These are phyloP conservation scores for Venturia canescens DNA, from an alignment of 1,140 invertebrate species.

Conservation along the genomic window DNA sequence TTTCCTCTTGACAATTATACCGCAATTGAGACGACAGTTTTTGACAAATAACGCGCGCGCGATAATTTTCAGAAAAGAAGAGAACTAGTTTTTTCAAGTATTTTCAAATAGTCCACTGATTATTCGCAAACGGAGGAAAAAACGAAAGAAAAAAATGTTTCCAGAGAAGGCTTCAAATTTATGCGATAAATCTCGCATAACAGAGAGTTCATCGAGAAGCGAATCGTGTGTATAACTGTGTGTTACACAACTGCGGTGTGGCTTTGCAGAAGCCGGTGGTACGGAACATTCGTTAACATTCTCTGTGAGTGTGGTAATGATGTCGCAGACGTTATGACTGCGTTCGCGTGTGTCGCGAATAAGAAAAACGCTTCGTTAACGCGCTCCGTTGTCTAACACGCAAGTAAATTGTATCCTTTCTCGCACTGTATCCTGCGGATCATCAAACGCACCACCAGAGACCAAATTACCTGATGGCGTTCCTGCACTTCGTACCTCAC, in stretches of 20 bases:
- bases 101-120: too few relatives aligned
- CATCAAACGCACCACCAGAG: background rate
- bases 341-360: background rate
- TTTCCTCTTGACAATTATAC: too few relatives aligned
- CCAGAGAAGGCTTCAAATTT: background rate
- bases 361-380: conserved; percentile 51
- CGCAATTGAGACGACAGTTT: too few relatives aligned
- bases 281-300: conserved; percentile 72
- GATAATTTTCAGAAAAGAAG: too few relatives aligned
- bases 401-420: conserved; percentile 7
- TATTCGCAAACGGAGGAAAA: too few relatives aligned
- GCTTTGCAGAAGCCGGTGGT: conserved; percentile 46
- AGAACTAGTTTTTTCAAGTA: too few relatives aligned
- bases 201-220: background rate
- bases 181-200: conserved; percentile 24
- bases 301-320: conserved; percentile 62
- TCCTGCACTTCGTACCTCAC: too few relatives aligned
- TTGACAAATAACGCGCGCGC: too few relatives aligned
- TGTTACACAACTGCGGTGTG: conserved; percentile 1
- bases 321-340: conserved; percentile 27
- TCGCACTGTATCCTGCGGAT: background rate
- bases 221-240: background rate
- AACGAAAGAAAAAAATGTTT: too few relatives aligned
- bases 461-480: background rate
- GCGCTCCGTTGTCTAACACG: background rate